Percentiles rank a stretch among this genome's conserved stretches.
These are phyloP conservation scores for Peucedramus taeniatus DNA, from an alignment of 2,113 vertebrate species.

Conservation along the genomic window DNA sequence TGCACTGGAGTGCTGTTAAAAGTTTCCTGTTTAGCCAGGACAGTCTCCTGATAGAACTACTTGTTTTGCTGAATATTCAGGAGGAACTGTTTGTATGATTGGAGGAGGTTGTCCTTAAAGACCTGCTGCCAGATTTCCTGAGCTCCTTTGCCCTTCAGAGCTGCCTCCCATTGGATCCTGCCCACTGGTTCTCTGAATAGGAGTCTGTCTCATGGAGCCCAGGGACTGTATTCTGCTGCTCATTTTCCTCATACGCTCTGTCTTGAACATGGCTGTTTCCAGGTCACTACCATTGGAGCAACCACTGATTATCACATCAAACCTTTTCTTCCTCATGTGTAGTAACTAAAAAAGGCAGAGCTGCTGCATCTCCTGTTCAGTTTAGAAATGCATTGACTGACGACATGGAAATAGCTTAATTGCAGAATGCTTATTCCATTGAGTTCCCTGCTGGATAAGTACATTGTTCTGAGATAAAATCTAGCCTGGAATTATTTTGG, in stretches of 20 bases:
- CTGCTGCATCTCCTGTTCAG: neutral
- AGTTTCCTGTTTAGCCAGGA: neutral
- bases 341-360: neutral
- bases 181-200: neutral
- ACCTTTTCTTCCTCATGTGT: neutral
- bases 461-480: neutral
- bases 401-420: neutral
- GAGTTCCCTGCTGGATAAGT: neutral
- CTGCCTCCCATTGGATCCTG: neutral
- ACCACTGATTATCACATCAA: neutral
- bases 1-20: neutral
- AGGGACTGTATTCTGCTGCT: neutral
- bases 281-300: neutral
- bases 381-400: neutral
- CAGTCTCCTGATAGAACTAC: neutral
- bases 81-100: neutral
- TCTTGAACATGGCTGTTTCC: neutral
- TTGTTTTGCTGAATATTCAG: neutral
- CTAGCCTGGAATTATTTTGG: neutral
- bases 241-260: neutral
- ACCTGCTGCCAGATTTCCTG: neutral
- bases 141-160: neutral
- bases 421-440: neutral
- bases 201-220: neutral
- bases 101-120: neutral